A percentile compares a stretch with the other conserved stretches of the same genome.
Evolutionary conservation across 2,113 vertebrate genomes (phyloP).

Genomic region (Antechinus stuartii): DNA sequence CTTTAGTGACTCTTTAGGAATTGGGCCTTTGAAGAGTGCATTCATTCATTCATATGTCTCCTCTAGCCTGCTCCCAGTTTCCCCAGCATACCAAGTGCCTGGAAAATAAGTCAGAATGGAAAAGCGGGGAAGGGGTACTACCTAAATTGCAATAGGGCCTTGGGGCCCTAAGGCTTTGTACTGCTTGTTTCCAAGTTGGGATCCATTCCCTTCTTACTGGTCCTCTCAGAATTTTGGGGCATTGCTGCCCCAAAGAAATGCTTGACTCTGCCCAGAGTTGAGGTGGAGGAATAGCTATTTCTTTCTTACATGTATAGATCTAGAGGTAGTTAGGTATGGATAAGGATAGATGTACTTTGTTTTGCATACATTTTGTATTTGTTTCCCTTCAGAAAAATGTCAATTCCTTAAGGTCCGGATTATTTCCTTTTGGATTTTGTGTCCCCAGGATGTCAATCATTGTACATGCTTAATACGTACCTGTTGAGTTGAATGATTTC

Average conservation of each 20-base stretch:
- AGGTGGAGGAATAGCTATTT: neutral
- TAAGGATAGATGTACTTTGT: neutral
- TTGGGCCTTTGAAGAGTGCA: neutral
- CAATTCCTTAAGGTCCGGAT: neutral
- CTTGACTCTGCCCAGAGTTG: neutral
- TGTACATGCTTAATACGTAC: neutral
- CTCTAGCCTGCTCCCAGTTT: neutral
- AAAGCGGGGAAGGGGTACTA: neutral
- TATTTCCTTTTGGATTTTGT: neutral
- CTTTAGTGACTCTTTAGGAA: neutral
- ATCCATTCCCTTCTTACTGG: neutral
- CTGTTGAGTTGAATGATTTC: neutral
- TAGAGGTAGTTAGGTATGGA: too few relatives aligned
- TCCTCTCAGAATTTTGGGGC: neutral
- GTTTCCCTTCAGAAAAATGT: neutral
- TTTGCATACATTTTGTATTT: neutral
- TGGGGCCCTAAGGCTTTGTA: neutral
- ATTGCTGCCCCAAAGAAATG: neutral
- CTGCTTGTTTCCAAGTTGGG: neutral
- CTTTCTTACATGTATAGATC: neutral
- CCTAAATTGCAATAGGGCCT: neutral
- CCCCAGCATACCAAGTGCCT: neutral
- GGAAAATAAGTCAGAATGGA: neutral
- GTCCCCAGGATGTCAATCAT: neutral
- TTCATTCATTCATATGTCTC: neutral